A percentile compares a stretch with the other conserved stretches of the same genome.
phyloP scores from a whole-genome alignment of 1,140 invertebrate genomes.

The Drosophila navojoa region DNA sequence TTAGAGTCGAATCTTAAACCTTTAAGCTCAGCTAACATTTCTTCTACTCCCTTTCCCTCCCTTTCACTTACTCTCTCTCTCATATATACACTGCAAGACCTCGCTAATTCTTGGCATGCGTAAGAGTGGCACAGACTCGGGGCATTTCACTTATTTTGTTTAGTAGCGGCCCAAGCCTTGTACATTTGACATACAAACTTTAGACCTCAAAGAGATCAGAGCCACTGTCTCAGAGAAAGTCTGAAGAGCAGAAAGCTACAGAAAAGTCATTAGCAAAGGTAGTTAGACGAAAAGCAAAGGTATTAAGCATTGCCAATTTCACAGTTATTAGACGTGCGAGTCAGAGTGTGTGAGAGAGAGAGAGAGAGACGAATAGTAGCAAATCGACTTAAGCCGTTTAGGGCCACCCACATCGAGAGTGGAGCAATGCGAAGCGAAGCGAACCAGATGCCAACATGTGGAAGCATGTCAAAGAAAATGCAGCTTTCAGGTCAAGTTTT shows the following conservation, averaged over 20 bases:
- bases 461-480: constrained; percentile 47
- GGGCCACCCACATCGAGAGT: constrained; percentile 67
- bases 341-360: constrained; percentile 49
- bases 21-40: too few species aligned
- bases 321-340: constrained; percentile 53
- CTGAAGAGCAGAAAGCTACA: constrained; percentile 36
- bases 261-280: constrained; percentile 77
- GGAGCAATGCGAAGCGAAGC: neutral
- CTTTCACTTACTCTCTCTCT: too few species aligned
- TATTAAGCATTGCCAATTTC: constrained; percentile 81
- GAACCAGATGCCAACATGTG: constrained; percentile 45
- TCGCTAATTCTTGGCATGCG: neutral
- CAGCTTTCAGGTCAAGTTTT: constrained; percentile 60
- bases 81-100: neutral
- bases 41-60: too few species aligned
- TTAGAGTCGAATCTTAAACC: too few species aligned
- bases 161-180: constrained; percentile 2
- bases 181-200: constrained; percentile 19
- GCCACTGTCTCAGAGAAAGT: constrained; percentile 59
- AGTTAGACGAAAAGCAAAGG: constrained; percentile 60
- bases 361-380: constrained; percentile 57
- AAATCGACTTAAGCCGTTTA: constrained; percentile 74
- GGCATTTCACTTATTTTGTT: constrained; percentile 24
- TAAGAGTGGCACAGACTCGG: constrained; percentile 7
- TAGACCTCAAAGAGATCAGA: constrained; percentile 3